Evolutionary conservation across 2,113 vertebrate genomes (phyloP), one percentile per base, ranked within the genome.

Genomic region (Amphiprion ocellaris): DNA sequence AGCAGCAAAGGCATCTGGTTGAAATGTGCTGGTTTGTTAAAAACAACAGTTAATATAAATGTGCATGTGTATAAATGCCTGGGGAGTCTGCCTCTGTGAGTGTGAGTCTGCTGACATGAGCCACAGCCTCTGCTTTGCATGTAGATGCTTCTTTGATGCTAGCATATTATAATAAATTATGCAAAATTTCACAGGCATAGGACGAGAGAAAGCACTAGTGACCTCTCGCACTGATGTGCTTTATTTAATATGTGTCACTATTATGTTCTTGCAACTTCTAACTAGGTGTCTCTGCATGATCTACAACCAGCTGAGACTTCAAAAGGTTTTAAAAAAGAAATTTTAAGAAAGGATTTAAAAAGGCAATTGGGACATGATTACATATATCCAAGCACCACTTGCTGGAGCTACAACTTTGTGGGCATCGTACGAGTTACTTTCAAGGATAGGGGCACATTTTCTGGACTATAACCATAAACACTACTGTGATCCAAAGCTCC

Each of bases 371-470:
- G 19, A n/a, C 37, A 56, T 11, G 37, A 50, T 60, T 74, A 56
- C 28, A 26, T 28, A 26, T 28, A 67, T 41, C 56, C 54, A 53
- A 15, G 4, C 5, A 23, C 19, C 56, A 23, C n/a, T 33, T 63
- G 64, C 14, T 54, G 10, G 28, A 39, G 8, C 17, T 14, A 26
- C 11, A 59, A 11, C 64, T 71, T 68, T 65, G 26, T 64, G 52
- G 26, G 63, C 55, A 41, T 19, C 0, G 4, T 1, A 12, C 26
- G 59, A 12, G 70, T 23, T 68, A 71, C 78, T 87, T 83, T 64
- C 53, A 39, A 44, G 41, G 41, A 77, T 67, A 64, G 47, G 39
- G 46, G 30, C 66, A 73, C 69, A 79, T 82, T 89, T 70, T 87
- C 68, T 87, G 65, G 56, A 61, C 53, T 52, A 70, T 81, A 76